phyloP scores from a whole-genome alignment of 2,888 invertebrate species.

The Drosophila heteroneura region DNA sequence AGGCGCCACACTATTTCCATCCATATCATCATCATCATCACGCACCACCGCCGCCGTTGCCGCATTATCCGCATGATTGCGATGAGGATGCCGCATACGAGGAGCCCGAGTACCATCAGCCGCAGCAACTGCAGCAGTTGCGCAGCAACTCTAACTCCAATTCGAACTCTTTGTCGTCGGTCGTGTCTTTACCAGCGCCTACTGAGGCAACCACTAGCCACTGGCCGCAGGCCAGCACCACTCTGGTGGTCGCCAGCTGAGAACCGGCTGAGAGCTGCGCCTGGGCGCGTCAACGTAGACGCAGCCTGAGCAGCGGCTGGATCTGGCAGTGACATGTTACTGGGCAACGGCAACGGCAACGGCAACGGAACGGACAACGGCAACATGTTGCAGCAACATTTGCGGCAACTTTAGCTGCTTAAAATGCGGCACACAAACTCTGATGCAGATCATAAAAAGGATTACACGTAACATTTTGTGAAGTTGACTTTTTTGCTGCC shows the following conservation, averaged over 20 bases:
- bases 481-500: constrained; percentile 52
- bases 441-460: constrained; percentile 78
- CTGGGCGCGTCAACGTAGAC: constrained; percentile 71
- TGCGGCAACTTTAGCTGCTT: constrained; percentile 52
- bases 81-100: constrained; percentile 80
- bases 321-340: constrained; percentile 80
- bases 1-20: constrained; percentile 68
- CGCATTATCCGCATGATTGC: constrained; percentile 63
- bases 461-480: constrained; percentile 77
- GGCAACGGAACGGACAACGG: constrained; percentile 3
- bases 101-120: constrained; percentile 84
- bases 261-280: constrained; percentile 63
- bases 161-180: constrained; percentile 72
- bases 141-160: constrained; percentile 68
- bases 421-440: constrained; percentile 72
- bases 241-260: constrained; percentile 85
- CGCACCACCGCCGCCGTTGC: constrained; percentile 38
- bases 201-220: constrained; percentile 75
- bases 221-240: constrained; percentile 81
- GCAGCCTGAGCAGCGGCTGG: constrained; percentile 78
- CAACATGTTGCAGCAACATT: constrained; percentile 37
- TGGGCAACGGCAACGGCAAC: constrained; percentile 19
- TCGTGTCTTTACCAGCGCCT: constrained; percentile 74
- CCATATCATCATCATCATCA: constrained; percentile 64
- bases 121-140: constrained; percentile 81